Evolutionary conservation across 2,888 invertebrate species (phyloP).

Genomic region (Microdon myrmicae): DNA sequence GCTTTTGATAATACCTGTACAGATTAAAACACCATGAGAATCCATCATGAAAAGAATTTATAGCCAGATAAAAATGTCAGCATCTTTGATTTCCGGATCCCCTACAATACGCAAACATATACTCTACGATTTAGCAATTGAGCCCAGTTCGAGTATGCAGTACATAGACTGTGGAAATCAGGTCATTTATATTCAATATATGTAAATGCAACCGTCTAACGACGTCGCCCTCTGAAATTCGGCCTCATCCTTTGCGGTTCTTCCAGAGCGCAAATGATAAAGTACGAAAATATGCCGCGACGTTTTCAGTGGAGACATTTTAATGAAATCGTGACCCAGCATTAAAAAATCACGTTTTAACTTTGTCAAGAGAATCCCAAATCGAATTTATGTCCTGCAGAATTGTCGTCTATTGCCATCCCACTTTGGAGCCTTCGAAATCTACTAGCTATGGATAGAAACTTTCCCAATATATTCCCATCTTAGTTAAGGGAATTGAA

Average conservation of each 20-base stretch:
- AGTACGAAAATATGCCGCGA: constrained; percentile 26
- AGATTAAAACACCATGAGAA: too few relatives aligned
- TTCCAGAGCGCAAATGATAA: constrained; percentile 7
- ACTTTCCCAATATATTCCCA: constrained; percentile 46
- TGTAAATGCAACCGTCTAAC: constrained; percentile 44
- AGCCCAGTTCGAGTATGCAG: too few relatives aligned
- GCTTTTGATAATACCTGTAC: too few relatives aligned
- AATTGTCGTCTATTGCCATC: constrained; percentile 11
- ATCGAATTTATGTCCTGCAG: constrained; percentile 26
- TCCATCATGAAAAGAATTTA: too few relatives aligned
- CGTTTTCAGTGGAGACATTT: constrained; percentile 43
- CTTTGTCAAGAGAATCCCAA: constrained; percentile 45
- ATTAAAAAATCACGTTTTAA: constrained; percentile 51
- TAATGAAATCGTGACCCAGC: constrained; percentile 52
- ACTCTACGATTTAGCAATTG: too few relatives aligned
- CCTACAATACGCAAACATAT: too few relatives aligned
- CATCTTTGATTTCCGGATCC: too few relatives aligned
- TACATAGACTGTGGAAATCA: too few relatives aligned
- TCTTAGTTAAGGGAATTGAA: constrained; percentile 27
- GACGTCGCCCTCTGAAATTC: constrained; percentile 26
- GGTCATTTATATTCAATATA: constrained; percentile 45
- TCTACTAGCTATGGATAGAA: constrained; percentile 17
- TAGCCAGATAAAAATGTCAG: too few relatives aligned
- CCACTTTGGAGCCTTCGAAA: background rate
- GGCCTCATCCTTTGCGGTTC: too few relatives aligned